A percentile compares a stretch with the other conserved stretches of the same genome.
These are phyloP conservation scores for Nasonovia ribisnigri DNA, from an alignment of 2,888 invertebrate species.

Conservation along the genomic window DNA sequence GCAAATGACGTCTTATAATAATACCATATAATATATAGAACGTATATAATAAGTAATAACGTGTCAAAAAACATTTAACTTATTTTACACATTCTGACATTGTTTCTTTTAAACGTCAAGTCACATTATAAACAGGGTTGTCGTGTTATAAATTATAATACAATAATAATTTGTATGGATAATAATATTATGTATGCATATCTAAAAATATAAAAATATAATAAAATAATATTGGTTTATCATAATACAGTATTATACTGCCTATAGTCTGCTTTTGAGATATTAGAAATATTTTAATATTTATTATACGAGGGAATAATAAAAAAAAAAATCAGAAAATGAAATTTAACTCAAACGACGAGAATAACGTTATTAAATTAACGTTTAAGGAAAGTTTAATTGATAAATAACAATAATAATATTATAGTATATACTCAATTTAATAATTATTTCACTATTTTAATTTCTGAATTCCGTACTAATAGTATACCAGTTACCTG, in stretches of 20 bases:
- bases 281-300: not conserved
- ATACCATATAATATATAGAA: not conserved
- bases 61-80: not conserved
- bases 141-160: not conserved
- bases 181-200: not conserved
- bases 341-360: not conserved
- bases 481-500: not conserved
- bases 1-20: not conserved
- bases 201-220: not conserved
- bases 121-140: not conserved
- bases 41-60: not conserved
- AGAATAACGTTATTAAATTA: not conserved
- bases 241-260: not conserved
- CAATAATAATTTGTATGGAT: not conserved
- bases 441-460: not conserved
- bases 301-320: not conserved
- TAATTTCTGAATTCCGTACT: not conserved
- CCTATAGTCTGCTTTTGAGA: not conserved
- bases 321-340: not conserved
- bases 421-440: not conserved
- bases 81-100: not conserved
- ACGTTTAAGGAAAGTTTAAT: not conserved
- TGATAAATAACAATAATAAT: not conserved
- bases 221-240: not conserved
- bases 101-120: not conserved